Percentiles rank a stretch among this genome's conserved stretches.
These are phyloP conservation scores for Leptopilina syphax DNA, from an alignment of 2,888 invertebrate species.

Conservation along the genomic window DNA sequence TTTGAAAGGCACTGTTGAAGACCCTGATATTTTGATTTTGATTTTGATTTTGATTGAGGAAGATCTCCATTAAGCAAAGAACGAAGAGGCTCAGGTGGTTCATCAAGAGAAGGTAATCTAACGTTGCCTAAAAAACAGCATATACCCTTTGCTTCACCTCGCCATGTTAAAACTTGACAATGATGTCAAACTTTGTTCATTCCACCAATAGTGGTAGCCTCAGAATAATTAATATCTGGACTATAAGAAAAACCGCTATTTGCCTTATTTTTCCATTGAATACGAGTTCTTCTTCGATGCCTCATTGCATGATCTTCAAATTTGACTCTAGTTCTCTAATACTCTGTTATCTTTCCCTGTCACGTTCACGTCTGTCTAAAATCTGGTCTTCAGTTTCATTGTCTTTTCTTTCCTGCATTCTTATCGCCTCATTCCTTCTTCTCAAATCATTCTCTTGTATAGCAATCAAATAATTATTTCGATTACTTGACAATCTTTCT, in stretches of 20 bases:
- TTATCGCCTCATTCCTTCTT: neutral
- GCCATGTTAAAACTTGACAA: conserved; percentile 70
- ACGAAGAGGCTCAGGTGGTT: conserved; percentile 70
- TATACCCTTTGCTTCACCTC: conserved; percentile 71
- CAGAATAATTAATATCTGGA: neutral
- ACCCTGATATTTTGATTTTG: conserved; percentile 30
- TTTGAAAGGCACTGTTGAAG: too few relatives aligned
- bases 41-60: conserved; percentile 13
- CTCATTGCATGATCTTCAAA: neutral
- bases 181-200: conserved; percentile 67
- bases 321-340: neutral
- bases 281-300: neutral
- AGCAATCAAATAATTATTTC: neutral
- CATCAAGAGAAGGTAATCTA: conserved; percentile 67
- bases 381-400: neutral
- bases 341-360: neutral
- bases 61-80: neutral
- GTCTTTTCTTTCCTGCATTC: neutral
- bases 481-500: neutral
- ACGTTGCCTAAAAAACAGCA: conserved; percentile 74
- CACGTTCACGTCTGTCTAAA: neutral
- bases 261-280: neutral
- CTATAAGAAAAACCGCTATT: neutral
- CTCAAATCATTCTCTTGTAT: neutral
- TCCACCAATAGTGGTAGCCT: conserved; percentile 59